Conservation (phyloP, 1,140 invertebrate genomes). For the Ostrea edulis region DNA sequence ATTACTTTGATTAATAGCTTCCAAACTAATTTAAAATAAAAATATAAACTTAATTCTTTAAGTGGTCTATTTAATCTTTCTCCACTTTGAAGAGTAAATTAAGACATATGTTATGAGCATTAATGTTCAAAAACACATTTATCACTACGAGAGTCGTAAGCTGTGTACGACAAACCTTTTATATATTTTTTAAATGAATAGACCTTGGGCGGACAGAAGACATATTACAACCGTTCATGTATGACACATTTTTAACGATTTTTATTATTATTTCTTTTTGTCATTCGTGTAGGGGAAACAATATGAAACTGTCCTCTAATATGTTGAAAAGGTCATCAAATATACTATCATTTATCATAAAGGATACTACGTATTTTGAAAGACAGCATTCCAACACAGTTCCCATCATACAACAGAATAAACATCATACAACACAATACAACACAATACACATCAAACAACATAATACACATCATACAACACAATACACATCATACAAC, state of each 20-base stretch:
- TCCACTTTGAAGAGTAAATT: neutral
- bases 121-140: neutral
- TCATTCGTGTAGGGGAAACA: too few species aligned
- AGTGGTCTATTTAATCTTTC: conserved; percentile 14
- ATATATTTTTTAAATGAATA: neutral
- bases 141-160: neutral
- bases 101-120: neutral
- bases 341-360: too few species aligned
- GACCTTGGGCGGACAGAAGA: neutral
- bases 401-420: too few species aligned
- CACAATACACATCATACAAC: too few species aligned
- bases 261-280: too few species aligned
- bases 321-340: too few species aligned
- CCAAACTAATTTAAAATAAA: conserved; percentile 8
- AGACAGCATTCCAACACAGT: too few species aligned
- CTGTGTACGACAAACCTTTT: neutral
- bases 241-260: neutral
- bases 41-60: conserved; percentile 15
- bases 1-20: conserved; percentile 14
- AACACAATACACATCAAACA: too few species aligned
- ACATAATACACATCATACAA: too few species aligned
- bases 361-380: too few species aligned
- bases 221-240: neutral
- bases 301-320: too few species aligned
- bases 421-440: too few species aligned